These are phyloP conservation scores for Salvator merianae DNA, from an alignment of 2,113 vertebrate genomes.

Conservation along the genomic window DNA sequence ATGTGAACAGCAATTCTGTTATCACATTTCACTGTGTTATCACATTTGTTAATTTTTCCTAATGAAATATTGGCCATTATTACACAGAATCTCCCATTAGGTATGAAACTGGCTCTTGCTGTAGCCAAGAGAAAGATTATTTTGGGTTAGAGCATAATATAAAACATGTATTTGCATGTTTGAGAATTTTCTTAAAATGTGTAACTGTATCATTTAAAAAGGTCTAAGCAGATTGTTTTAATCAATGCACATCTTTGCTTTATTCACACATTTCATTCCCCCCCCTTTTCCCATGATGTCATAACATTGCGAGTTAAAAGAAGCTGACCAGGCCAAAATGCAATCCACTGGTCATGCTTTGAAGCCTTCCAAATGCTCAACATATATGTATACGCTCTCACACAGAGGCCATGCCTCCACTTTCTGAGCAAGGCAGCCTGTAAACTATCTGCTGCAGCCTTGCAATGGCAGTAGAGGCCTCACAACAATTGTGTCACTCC, in stretches of 20 bases:
- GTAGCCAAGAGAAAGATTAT: slow-evolving; percentile 21
- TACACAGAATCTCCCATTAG: slow-evolving; percentile 39
- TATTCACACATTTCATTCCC: background rate
- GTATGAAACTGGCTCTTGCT: slow-evolving; percentile 5
- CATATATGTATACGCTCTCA: too few species aligned
- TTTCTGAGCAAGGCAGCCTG: too few species aligned
- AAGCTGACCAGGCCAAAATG: background rate
- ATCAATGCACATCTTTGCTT: slow-evolving; percentile 1
- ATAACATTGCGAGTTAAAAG: background rate
- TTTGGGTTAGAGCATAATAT: slow-evolving; percentile 3
- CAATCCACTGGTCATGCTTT: background rate
- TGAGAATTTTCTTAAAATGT: background rate
- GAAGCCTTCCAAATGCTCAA: background rate
- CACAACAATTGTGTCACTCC: too few species aligned
- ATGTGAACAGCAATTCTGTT: slow-evolving; percentile 68
- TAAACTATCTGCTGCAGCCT: too few species aligned
- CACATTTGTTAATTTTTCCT: slow-evolving; percentile 67
- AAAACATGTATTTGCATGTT: background rate
- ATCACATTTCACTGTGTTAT: slow-evolving; percentile 65
- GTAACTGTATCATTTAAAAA: background rate
- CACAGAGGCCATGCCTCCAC: too few species aligned
- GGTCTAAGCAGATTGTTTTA: slow-evolving; percentile 8
- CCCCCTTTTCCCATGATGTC: background rate
- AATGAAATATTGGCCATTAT: slow-evolving; percentile 57
- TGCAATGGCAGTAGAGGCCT: too few species aligned